These are phyloP conservation scores for Papilio aristodemus DNA, from an alignment of 1,140 invertebrate genomes.

Conservation along the genomic window DNA sequence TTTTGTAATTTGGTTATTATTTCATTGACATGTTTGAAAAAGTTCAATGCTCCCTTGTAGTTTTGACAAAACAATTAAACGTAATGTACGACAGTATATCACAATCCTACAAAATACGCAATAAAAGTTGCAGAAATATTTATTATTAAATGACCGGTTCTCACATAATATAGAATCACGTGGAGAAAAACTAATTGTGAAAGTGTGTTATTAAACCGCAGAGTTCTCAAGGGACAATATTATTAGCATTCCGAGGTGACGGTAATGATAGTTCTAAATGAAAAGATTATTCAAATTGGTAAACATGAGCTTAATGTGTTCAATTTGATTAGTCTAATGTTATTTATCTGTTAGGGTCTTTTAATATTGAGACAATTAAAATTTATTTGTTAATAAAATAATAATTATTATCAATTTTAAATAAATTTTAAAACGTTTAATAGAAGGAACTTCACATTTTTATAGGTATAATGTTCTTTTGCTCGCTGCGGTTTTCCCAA, in stretches of 20 bases:
- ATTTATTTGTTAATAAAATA: too few relatives aligned
- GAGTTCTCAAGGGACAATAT: not conserved
- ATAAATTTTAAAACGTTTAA: too few relatives aligned
- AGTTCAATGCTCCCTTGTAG: not conserved
- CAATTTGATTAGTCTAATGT: too few relatives aligned
- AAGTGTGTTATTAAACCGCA: constrained; percentile 1
- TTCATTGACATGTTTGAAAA: not conserved
- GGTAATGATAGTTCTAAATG: not conserved
- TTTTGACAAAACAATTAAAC: not conserved
- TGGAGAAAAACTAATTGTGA: not conserved
- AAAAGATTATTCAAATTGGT: not conserved
- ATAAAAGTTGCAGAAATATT: constrained; percentile 3
- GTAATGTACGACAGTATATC: not conserved
- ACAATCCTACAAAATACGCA: not conserved
- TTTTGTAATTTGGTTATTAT: not conserved
- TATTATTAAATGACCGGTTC: constrained; percentile 11
- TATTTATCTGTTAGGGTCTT: too few relatives aligned
- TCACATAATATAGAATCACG: constrained; percentile 7
- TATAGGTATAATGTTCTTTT: too few relatives aligned
- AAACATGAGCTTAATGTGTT: not conserved
- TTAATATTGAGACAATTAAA: too few relatives aligned
- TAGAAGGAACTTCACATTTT: too few relatives aligned
- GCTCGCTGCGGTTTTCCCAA: too few relatives aligned
- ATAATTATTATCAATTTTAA: too few relatives aligned
- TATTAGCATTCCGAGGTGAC: constrained; percentile 7